A percentile compares a stretch with the other conserved stretches of the same genome.
phyloP scores from a whole-genome alignment of 2,113 vertebrate genomes.

The Gymnocephalus cernua region DNA sequence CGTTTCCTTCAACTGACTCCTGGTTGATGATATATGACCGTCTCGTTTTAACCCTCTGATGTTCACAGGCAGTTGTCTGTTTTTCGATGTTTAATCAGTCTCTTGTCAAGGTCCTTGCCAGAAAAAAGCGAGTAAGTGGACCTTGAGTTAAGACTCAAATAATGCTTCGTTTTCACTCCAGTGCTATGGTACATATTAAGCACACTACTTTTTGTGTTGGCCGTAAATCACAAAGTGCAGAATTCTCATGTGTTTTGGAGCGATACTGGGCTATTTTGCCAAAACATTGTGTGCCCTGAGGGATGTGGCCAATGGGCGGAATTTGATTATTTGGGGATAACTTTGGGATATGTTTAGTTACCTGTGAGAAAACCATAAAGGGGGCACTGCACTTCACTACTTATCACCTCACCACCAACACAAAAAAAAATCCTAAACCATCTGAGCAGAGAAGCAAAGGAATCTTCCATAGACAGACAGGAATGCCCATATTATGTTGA shows the following conservation, averaged over 20 bases:
- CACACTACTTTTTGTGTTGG: background rate
- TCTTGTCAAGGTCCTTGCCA: background rate
- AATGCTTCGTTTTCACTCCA: background rate
- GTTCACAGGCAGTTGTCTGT: background rate
- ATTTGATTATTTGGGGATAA: background rate
- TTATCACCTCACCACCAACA: background rate
- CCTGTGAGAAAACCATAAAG: background rate
- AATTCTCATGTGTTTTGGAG: background rate
- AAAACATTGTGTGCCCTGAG: background rate
- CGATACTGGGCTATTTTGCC: background rate
- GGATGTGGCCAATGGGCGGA: background rate
- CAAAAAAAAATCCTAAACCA: background rate
- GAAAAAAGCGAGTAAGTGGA: background rate
- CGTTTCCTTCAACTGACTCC: too few relatives aligned
- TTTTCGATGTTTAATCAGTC: background rate
- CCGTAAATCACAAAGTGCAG: background rate
- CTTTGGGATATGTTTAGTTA: background rate
- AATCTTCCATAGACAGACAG: background rate
- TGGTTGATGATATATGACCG: background rate
- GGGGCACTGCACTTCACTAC: too few relatives aligned
- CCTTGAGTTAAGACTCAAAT: background rate
- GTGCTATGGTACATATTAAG: background rate
- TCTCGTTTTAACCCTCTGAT: too few relatives aligned
- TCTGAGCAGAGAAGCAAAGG: background rate
- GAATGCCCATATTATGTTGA: conserved; percentile 23